Conservation (phyloP, 2,888 invertebrate species). For the Pasiphila rectangulata region DNA sequence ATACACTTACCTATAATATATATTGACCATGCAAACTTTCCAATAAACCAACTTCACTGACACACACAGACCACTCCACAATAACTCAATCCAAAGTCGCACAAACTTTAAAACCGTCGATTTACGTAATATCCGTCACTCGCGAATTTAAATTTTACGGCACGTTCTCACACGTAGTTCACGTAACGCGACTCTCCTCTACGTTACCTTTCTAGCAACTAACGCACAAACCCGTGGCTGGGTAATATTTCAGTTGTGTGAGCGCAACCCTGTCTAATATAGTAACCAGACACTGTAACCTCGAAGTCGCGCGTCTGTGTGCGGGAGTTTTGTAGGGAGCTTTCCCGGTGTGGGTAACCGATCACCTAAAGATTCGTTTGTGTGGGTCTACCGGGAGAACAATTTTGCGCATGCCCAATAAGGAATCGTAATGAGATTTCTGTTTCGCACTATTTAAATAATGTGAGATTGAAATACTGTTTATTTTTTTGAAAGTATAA, state of each 20-base stretch:
- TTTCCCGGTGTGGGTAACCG: constrained; percentile 45
- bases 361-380: constrained; percentile 1
- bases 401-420: constrained; percentile 54
- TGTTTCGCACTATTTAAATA: constrained; percentile 62
- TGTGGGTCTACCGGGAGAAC: constrained; percentile 38
- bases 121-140: constrained; percentile 29
- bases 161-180: constrained; percentile 6
- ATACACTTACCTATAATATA: constrained; percentile 27
- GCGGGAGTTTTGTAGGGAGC: constrained; percentile 46
- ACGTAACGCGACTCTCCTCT: constrained; percentile 24
- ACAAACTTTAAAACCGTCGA: constrained; percentile 27
- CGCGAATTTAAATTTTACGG: constrained; percentile 14
- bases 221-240: constrained; percentile 62
- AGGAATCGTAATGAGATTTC: constrained; percentile 54
- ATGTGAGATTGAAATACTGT: constrained; percentile 47
- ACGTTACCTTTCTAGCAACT: constrained; percentile 47
- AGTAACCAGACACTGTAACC: constrained; percentile 33
- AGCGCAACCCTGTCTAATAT: constrained; percentile 38
- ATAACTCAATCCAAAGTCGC: constrained; percentile 20
- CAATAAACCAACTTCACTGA: constrained; percentile 10
- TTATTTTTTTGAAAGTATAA: constrained; percentile 18
- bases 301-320: constrained; percentile 46
- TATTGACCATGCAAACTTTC: constrained; percentile 9
- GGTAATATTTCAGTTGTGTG: constrained; percentile 55
- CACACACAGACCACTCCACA: constrained; percentile 23